Percentiles rank a stretch among this genome's conserved stretches.
Evolutionary conservation across 2,888 invertebrate species (phyloP).

Genomic region (Falcaria lacertinaria): DNA sequence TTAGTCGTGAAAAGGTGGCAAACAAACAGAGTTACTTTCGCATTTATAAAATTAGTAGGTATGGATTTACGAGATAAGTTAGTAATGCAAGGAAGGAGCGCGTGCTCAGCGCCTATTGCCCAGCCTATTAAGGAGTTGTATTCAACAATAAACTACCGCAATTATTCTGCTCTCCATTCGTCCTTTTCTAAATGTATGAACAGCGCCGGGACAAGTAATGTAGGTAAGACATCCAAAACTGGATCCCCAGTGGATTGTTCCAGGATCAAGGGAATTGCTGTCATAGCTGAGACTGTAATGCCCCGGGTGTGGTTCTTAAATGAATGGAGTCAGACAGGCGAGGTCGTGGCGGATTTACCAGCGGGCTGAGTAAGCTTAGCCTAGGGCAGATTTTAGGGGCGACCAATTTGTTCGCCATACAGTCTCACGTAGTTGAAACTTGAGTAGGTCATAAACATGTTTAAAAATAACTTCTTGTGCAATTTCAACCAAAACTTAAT

Average conservation of each 20-base stretch:
- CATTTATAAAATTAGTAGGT: no score
- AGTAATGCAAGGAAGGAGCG: background rate
- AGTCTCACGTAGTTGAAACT: no score
- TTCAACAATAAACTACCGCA: conserved; percentile 29
- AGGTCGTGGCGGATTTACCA: no score
- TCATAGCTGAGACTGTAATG: conserved; percentile 31
- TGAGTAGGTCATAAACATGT: no score
- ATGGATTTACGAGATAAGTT: no score
- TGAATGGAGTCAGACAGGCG: background rate
- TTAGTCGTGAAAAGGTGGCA: no score
- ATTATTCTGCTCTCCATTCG: conserved; percentile 11
- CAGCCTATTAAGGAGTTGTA: conserved; percentile 40
- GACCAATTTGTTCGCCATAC: no score
- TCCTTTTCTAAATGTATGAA: conserved; percentile 14
- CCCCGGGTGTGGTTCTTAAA: conserved; percentile 18
- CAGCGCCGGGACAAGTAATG: conserved; percentile 14
- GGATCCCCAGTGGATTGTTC: conserved; percentile 3
- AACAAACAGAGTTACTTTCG: no score
- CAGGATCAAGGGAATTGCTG: conserved; percentile 22
- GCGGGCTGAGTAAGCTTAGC: no score
- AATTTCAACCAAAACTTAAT: no score
- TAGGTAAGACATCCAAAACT: conserved; percentile 5
- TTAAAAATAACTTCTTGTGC: no score
- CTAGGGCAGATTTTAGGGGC: no score
- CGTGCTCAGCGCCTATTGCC: conserved; percentile 12